Evolutionary conservation across 2,888 invertebrate species (phyloP).

Genomic region (Perizoma affinitatum): DNA sequence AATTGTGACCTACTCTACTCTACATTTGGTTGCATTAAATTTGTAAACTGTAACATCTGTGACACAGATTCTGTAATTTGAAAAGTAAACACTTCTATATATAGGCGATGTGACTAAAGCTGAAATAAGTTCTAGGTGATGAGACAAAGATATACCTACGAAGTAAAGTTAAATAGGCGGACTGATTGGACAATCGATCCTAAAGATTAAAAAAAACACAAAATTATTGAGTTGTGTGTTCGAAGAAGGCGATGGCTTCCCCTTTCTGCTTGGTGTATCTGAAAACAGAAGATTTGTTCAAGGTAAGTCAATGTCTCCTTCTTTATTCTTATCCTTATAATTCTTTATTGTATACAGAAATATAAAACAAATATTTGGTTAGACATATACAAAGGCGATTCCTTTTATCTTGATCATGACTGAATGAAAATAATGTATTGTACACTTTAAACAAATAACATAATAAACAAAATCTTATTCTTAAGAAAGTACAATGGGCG

Average conservation of each 20-base stretch:
- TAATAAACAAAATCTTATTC: no score
- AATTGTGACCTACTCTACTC: constrained; percentile 38
- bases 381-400: no score
- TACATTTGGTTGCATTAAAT: constrained; percentile 23
- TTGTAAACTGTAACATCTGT: constrained; percentile 13
- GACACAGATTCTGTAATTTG: constrained; percentile 7
- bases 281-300: neutral
- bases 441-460: no score
- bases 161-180: no score
- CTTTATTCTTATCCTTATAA: neutral
- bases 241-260: neutral
- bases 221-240: neutral
- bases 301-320: neutral
- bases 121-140: neutral
- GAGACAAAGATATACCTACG: neutral
- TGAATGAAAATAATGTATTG: no score
- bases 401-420: no score
- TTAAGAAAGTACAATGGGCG: no score
- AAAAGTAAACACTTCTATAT: constrained; percentile 13
- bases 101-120: constrained; percentile 8
- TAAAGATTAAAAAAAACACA: neutral
- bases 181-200: no score
- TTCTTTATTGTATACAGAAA: no score
- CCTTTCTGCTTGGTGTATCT: neutral
- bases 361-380: no score